Conservation (phyloP, 1,140 invertebrate species). For the Periplaneta americana region DNA sequence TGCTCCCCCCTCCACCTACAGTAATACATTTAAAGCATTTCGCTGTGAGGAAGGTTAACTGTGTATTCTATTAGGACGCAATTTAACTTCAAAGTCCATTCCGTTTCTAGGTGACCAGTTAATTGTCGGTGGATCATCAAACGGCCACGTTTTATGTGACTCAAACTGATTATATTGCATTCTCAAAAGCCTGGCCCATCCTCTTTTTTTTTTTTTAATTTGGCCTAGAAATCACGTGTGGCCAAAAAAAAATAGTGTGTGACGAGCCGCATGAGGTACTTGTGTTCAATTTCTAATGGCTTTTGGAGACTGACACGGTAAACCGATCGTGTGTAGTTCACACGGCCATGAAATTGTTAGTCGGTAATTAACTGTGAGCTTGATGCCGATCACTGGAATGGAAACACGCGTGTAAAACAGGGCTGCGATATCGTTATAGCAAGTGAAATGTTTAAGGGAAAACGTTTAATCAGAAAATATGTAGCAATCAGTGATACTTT, state of each 20-base stretch:
- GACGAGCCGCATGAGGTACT: not conserved
- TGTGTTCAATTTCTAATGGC: not conserved
- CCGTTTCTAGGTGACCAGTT: not conserved
- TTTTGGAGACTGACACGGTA: not conserved
- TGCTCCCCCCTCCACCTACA: not conserved
- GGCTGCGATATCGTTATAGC: too few relatives aligned
- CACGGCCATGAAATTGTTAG: not conserved
- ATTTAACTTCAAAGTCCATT: not conserved
- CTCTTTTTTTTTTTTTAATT: not conserved
- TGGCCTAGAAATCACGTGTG: not conserved
- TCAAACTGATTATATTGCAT: not conserved
- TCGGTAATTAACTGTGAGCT: not conserved
- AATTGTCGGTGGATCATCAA: not conserved
- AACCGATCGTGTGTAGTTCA: not conserved
- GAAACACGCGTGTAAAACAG: too few relatives aligned
- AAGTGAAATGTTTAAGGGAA: not conserved
- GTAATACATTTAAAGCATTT: not conserved
- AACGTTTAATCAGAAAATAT: not conserved
- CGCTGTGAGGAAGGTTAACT: not conserved
- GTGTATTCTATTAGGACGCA: not conserved
- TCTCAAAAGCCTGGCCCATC: too few relatives aligned
- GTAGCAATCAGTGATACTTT: too few relatives aligned
- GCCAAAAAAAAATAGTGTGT: not conserved
- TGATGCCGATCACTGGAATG: not conserved
- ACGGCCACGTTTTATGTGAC: not conserved